These are phyloP conservation scores for Nemapogon koenigi DNA, from an alignment of 2,888 invertebrate species.

Conservation along the genomic window DNA sequence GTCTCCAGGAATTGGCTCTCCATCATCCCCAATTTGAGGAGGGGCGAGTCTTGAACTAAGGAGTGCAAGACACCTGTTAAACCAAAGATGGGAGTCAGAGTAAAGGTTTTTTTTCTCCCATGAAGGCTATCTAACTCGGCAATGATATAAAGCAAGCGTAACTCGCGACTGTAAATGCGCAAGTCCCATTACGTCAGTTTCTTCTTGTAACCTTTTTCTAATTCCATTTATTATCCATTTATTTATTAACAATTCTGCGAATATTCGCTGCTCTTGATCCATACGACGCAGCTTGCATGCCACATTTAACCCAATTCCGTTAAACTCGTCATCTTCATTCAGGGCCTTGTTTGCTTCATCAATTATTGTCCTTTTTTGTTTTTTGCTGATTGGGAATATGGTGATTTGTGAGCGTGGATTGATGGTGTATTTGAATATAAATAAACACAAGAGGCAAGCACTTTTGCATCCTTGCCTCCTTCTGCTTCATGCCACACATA, in stretches of 20 bases:
- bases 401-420: too few relatives aligned
- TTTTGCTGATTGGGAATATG: background rate
- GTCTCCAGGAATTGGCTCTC: too few relatives aligned
- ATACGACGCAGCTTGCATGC: constrained; percentile 14
- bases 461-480: too few relatives aligned
- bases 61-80: background rate
- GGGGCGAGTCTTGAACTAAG: background rate
- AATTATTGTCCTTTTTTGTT: constrained; percentile 10
- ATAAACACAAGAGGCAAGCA: too few relatives aligned
- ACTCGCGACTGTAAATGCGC: too few relatives aligned
- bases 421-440: too few relatives aligned
- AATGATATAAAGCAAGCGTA: background rate
- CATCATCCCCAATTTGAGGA: too few relatives aligned
- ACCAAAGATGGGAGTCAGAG: background rate
- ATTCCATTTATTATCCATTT: constrained; percentile 12
- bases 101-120: background rate
- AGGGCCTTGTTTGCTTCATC: too few relatives aligned
- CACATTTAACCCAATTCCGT: constrained; percentile 10
- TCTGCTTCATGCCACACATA: too few relatives aligned
- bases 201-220: constrained; percentile 14
- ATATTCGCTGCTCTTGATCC: constrained; percentile 12
- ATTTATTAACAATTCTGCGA: constrained; percentile 14
- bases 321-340: constrained; percentile 11
- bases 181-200: too few relatives aligned
- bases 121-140: background rate